phyloP scores from a whole-genome alignment of 2,797 vertebrate species.

The Galaxias olidus region DNA sequence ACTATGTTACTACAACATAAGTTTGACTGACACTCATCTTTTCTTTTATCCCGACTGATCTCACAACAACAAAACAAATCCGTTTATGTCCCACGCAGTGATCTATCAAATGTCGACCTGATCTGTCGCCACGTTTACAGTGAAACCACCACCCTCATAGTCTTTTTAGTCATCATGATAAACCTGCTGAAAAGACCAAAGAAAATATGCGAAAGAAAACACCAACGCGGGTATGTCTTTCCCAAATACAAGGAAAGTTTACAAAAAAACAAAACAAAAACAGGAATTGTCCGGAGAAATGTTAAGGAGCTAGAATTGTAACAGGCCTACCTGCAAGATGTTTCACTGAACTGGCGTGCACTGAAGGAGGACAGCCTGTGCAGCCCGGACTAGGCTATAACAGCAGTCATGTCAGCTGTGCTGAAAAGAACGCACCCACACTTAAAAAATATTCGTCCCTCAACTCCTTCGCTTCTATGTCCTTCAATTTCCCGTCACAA shows the following conservation, averaged over 20 bases:
- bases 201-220: neutral
- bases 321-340: neutral
- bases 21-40: no score
- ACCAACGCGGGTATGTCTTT: slow-evolving; percentile 20
- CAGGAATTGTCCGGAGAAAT: slow-evolving; percentile 12
- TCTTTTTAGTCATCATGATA: neutral
- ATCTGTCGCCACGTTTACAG: neutral
- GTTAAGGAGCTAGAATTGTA: slow-evolving; percentile 5
- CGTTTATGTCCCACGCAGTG: no score
- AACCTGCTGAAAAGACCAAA: slow-evolving; percentile 31
- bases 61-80: no score
- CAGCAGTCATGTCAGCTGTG: slow-evolving; percentile 7
- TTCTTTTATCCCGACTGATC: no score
- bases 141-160: slow-evolving; percentile 18
- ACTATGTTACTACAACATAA: no score
- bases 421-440: slow-evolving; percentile 4
- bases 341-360: neutral
- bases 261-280: slow-evolving; percentile 14
- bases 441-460: neutral
- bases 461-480: slow-evolving; percentile 32
- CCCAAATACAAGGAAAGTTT: slow-evolving; percentile 15
- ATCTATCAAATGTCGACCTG: neutral
- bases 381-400: neutral
- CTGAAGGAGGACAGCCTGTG: neutral
- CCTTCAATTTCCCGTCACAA: slow-evolving; percentile 69